Evolutionary conservation across 2,113 vertebrate genomes (phyloP), one percentile per base, ranked within the genome.

Genomic region (Beaufortia kweichowensis): DNA sequence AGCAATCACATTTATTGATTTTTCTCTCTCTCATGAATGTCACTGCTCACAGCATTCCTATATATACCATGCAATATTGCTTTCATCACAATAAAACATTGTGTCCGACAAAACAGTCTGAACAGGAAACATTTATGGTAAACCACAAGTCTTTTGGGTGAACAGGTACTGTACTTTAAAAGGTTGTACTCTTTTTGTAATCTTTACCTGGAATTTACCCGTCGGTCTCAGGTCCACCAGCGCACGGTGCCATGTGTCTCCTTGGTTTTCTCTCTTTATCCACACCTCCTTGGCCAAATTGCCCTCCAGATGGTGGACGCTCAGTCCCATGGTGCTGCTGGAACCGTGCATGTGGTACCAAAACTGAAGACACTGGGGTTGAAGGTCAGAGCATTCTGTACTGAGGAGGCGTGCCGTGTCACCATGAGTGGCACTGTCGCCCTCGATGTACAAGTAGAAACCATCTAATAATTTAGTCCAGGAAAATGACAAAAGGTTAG

Each of bases 291-390:
- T 28, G 9, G 84, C 73, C 1, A 11, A 31, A 60, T 53, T 81
- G 3, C 82, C 73, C 15, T 92, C 81, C n/a, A 88, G 12, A 8
- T 90, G 66, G 57, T 92, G 91, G 7, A 94, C 85, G 0, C 78
- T 61, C 64, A 95, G 86, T 28, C 88, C 87, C 93, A 94, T 94
- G 11, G 83, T 76, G 0, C 82, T 3, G 1, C 89, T 89, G 4
- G 66, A 79, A 29, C 94, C 93, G 0, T 93, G 90, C 90, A 95
- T 94, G 85, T 94, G 92, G 72, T 95, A 94, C 94, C 94, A 95
- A 86, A 95, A 95, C 80, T 90, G 89, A 72, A 95, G 89, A 85
- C 94, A 95, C 75, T 93, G 86, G 0, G 80, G 75, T 78, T 92
- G 92, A 48, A 80, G 56, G 2, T 75, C 78, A 8, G 79, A 74